Evolutionary conservation across 1,140 invertebrate genomes (phyloP), one percentile per base, ranked within the genome.

Genomic region (Orchesella cincta): DNA sequence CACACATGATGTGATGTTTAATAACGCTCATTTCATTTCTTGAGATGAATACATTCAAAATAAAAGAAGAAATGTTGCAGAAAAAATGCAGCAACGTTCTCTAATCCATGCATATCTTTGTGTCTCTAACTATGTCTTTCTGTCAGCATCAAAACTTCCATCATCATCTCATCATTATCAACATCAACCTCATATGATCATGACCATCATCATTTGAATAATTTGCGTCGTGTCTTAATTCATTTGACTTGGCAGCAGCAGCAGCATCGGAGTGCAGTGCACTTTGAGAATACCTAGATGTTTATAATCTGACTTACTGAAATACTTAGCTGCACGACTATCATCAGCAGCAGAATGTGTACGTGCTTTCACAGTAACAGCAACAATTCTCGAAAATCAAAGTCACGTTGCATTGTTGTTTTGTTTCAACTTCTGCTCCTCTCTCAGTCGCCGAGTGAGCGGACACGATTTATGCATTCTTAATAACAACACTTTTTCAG

Each of bases 181-280:
- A 12, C 20, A 46, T 46, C 8, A 46, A 12, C 39, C 8, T 8
- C 8, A 2, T 31, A 74, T 74, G 62, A 76, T 76, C 75, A 76
- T 76, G 62, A 76, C 64, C 34, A 51, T 75, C 75, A 76, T 76
- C 75, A 76, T 76, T 76, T 76, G 70, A 76, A 76, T 76, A 76
- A 76, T 76, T 76, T 70, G 67, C 64, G 64, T 76, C 75, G 75
- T 76, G 75, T 76, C 75, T 76, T 76, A 71, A 76, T 76, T 76
- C 75, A 76, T 76, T 70, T 76, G 14, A 46, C 8, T 46, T 46
- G 39, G 39, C 8, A 46, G 8, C 8, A 46, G 39, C 54, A n/a
- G 23, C 8, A 46, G 39, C 8, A 46, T 8, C 39, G 39, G 39
- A 46, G 39, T 46, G n/a, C n/a, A n/a, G n/a, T n/a, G n/a, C n/a